These are phyloP conservation scores for Sebastolobus alascanus DNA, from an alignment of 2,797 vertebrate species.

Conservation along the genomic window DNA sequence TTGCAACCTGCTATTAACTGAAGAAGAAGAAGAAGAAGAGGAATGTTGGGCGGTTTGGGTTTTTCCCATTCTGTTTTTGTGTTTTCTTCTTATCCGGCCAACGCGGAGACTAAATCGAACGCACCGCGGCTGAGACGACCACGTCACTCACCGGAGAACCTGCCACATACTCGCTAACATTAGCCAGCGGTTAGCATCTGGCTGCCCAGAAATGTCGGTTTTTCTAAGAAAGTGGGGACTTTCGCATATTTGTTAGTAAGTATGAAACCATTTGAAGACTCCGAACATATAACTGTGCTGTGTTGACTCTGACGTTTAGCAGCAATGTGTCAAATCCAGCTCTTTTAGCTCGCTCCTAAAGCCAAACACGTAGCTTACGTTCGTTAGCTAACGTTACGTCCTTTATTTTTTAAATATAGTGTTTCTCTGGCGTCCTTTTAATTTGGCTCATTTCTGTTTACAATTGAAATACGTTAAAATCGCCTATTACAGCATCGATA, in stretches of 20 bases:
- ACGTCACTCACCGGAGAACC: conserved; percentile 69
- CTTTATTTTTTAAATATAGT: neutral
- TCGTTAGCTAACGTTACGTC: neutral
- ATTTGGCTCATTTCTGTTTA: neutral
- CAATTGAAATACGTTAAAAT: neutral
- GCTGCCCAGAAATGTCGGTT: neutral
- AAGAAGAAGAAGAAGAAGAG: neutral
- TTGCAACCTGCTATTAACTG: neutral
- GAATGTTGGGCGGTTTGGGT: neutral
- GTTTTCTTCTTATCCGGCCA: conserved; percentile 12
- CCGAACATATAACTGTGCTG: fast-evolving
- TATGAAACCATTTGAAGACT: neutral
- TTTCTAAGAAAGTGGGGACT: neutral
- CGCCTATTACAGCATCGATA: too few relatives aligned
- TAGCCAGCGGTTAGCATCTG: conserved; percentile 68
- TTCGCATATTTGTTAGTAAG: conserved; percentile 41
- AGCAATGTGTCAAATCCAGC: neutral
- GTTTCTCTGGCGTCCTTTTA: neutral
- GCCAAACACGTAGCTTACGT: neutral
- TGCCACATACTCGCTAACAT: conserved; percentile 47
- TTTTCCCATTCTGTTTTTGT: neutral
- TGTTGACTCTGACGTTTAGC: neutral
- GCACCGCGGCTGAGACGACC: neutral
- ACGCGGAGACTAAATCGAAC: conserved; percentile 22
- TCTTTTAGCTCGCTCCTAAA: neutral